A percentile compares a stretch with the other conserved stretches of the same genome.
Evolutionary conservation across 2,888 invertebrate genomes (phyloP).

Genomic region (Adelphocoris suturalis): DNA sequence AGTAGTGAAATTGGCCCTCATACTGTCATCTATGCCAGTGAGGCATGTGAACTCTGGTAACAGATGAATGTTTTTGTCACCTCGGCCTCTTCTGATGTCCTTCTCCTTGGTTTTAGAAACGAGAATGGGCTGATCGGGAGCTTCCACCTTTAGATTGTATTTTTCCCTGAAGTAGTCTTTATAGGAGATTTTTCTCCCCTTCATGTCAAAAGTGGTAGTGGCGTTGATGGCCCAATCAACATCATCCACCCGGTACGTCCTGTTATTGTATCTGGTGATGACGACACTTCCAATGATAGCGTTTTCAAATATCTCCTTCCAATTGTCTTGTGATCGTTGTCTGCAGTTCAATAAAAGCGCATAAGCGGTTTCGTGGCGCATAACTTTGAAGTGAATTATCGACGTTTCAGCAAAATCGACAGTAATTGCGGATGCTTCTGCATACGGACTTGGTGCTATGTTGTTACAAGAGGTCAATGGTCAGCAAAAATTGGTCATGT

Average conservation of each 20-base stretch:
- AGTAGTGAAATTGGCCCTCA: constrained; percentile 83
- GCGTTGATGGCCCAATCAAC: constrained; percentile 89
- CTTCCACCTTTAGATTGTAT: constrained; percentile 84
- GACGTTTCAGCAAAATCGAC: too few species aligned
- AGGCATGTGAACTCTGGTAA: constrained; percentile 92
- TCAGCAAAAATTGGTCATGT: too few species aligned
- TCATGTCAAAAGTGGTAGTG: constrained; percentile 84
- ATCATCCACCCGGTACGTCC: constrained; percentile 91
- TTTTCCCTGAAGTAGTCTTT: constrained; percentile 84
- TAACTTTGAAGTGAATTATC: too few species aligned
- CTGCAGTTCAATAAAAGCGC: too few species aligned
- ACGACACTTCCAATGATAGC: constrained; percentile 85
- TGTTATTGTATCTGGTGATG: constrained; percentile 94
- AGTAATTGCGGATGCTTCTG: too few species aligned
- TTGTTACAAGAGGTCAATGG: too few species aligned
- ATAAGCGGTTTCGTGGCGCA: too few species aligned
- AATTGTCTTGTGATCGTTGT: too few species aligned
- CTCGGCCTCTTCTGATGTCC: constrained; percentile 85
- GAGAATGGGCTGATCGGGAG: constrained; percentile 88
- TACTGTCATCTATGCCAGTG: constrained; percentile 88
- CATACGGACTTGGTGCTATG: too few species aligned
- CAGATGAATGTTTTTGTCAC: constrained; percentile 84
- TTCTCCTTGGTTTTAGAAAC: constrained; percentile 84
- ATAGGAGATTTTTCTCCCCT: constrained; percentile 80
- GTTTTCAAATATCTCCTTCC: constrained; percentile 78